Evolutionary conservation across 1,140 invertebrate species (phyloP).

Genomic region (Danaus melanippus): DNA sequence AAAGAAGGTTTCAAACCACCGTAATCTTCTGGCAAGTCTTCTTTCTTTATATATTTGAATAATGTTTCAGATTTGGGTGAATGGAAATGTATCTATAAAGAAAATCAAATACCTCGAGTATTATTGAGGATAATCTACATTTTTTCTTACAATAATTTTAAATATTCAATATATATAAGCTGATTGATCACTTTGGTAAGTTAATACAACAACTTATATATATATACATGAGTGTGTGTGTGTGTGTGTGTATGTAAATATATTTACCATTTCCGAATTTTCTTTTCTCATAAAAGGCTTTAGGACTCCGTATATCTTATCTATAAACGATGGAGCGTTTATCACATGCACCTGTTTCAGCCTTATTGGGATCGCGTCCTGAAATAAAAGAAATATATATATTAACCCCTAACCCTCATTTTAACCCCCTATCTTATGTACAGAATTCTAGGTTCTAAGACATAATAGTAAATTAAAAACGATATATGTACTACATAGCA

Average conservation of each 20-base stretch:
- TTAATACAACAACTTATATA: no score
- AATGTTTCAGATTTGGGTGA: slow-evolving; percentile 68
- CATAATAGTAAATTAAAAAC: no score
- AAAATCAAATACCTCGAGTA: not conserved
- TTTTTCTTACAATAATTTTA: no score
- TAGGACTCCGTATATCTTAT: slow-evolving; percentile 74
- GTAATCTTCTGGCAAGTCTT: slow-evolving; percentile 73
- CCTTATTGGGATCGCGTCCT: slow-evolving; percentile 82
- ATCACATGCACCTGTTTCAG: slow-evolving; percentile 82
- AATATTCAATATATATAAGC: no score
- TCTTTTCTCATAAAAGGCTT: slow-evolving; percentile 78
- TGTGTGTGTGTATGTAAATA: slow-evolving; percentile 3
- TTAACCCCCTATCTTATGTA: no score
- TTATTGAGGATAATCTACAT: no score
- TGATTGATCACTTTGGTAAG: no score
- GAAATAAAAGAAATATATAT: slow-evolving; percentile 33
- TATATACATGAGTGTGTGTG: no score
- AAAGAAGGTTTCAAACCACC: slow-evolving; percentile 66
- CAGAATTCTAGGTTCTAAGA: no score
- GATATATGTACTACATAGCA: no score
- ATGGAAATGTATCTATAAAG: slow-evolving; percentile 72
- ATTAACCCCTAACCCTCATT: not conserved
- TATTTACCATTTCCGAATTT: slow-evolving; percentile 73
- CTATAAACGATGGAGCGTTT: slow-evolving; percentile 76
- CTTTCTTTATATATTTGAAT: slow-evolving; percentile 66